Evolutionary conservation across 2,797 vertebrate genomes (phyloP).

Genomic region (Neostethus bicornis): DNA sequence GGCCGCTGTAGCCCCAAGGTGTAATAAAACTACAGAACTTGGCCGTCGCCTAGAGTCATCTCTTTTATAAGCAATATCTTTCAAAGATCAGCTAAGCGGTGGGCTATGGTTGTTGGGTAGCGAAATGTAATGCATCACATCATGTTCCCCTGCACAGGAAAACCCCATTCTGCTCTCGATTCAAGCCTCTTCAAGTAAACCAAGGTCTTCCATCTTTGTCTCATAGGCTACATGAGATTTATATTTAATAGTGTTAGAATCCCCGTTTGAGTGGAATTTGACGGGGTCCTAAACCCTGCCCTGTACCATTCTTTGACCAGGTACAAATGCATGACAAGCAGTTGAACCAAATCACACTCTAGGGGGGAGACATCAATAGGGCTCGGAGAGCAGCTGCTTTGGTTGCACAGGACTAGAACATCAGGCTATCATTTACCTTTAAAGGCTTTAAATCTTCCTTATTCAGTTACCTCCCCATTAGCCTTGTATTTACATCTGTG

Average conservation of each 20-base stretch:
- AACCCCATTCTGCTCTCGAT: constrained; percentile 62
- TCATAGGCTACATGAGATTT: constrained; percentile 65
- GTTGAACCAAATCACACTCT: constrained; percentile 36
- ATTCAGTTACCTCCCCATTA: constrained; percentile 63
- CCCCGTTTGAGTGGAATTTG: constrained; percentile 64
- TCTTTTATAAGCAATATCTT: constrained; percentile 94
- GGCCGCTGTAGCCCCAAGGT: constrained; percentile 88
- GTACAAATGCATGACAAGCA: constrained; percentile 50
- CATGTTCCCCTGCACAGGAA: constrained; percentile 63
- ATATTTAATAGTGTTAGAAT: constrained; percentile 69
- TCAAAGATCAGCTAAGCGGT: constrained; percentile 88
- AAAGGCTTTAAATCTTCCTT: constrained; percentile 56
- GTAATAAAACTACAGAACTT: constrained; percentile 94
- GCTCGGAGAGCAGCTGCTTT: constrained; percentile 37
- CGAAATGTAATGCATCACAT: constrained; percentile 79
- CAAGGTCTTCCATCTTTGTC: constrained; percentile 52
- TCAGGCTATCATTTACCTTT: constrained; percentile 31
- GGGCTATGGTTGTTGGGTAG: constrained; percentile 75
- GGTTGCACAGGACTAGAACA: constrained; percentile 18
- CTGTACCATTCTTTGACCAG: constrained; percentile 28
- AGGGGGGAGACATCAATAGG: constrained; percentile 38
- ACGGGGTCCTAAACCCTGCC: constrained; percentile 56
- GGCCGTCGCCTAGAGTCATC: constrained; percentile 89
- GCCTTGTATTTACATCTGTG: constrained; percentile 59
- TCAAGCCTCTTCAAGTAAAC: constrained; percentile 59